Evolutionary conservation across 2,113 vertebrate species (phyloP).

Genomic region (Rattus rattus): DNA sequence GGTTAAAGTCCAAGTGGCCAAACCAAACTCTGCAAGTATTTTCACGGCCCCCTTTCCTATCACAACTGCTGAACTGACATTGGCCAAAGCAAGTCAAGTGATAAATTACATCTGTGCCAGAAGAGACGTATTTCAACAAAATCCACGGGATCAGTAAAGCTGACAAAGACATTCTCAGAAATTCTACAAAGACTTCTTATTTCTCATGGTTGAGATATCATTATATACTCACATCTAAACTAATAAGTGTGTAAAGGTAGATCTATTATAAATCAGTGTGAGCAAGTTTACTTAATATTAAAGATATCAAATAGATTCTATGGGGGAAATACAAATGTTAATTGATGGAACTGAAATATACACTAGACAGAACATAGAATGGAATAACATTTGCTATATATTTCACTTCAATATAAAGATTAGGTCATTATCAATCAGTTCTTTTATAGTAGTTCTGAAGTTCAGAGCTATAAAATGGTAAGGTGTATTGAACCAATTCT

Average conservation of each 20-base stretch:
- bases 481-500: background rate
- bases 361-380: background rate
- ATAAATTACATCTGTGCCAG: background rate
- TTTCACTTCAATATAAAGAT: background rate
- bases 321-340: background rate
- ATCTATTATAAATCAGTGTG: background rate
- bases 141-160: background rate
- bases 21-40: background rate
- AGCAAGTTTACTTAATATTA: background rate
- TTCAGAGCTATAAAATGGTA: slow-evolving; percentile 13
- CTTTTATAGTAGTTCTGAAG: background rate
- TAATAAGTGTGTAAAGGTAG: background rate
- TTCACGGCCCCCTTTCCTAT: background rate
- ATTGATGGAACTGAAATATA: background rate
- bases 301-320: background rate
- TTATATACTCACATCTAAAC: background rate
- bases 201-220: background rate
- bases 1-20: background rate
- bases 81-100: background rate
- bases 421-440: background rate
- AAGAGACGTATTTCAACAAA: background rate
- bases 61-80: background rate
- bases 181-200: background rate
- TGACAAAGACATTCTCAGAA: slow-evolving; percentile 38
- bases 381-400: background rate